Evolutionary conservation across 2,888 invertebrate species (phyloP).

Genomic region (Hedya salicella): DNA sequence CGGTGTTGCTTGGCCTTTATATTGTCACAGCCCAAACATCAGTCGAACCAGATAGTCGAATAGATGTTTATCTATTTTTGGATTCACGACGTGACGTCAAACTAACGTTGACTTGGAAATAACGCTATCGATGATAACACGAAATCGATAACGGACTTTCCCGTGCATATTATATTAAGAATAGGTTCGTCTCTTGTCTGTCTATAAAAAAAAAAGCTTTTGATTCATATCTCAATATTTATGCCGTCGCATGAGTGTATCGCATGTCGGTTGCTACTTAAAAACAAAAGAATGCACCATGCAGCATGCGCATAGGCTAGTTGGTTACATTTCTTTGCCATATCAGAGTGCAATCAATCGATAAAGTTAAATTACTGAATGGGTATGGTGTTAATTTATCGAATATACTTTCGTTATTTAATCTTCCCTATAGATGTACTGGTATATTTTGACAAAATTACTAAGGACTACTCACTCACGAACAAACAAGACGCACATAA

Average conservation of each 20-base stretch:
- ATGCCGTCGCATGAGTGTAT: conserved; percentile 27
- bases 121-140: background rate
- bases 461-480: too few relatives aligned
- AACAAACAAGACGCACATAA: too few relatives aligned
- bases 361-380: conserved; percentile 7
- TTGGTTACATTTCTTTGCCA: conserved; percentile 9
- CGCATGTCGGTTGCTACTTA: conserved; percentile 25
- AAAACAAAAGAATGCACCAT: conserved; percentile 37
- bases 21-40: conserved; percentile 8
- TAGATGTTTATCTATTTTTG: conserved; percentile 10
- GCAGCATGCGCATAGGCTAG: conserved; percentile 23
- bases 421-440: background rate
- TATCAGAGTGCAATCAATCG: conserved; percentile 20
- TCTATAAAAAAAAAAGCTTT: background rate
- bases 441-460: background rate
- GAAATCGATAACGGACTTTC: conserved; percentile 13
- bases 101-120: conserved; percentile 11
- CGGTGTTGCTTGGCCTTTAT: too few relatives aligned
- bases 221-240: conserved; percentile 16
- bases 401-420: conserved; percentile 16
- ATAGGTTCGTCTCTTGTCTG: background rate
- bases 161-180: background rate
- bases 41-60: background rate
- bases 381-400: background rate
- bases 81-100: conserved; percentile 7